Conservation (phyloP, 2,113 vertebrate species). For the Pavo muticus region DNA sequence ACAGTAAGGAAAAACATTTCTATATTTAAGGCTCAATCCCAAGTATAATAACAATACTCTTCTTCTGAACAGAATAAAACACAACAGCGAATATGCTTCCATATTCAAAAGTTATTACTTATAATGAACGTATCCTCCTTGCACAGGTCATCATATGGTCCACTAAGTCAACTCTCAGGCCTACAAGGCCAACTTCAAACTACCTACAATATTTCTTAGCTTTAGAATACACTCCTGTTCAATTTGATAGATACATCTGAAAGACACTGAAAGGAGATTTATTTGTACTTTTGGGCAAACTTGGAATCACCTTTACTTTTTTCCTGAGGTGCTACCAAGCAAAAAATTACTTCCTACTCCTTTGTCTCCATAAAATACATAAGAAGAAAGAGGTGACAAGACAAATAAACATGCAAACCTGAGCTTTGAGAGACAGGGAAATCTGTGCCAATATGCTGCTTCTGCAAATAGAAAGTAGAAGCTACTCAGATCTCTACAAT, state of each 20-base stretch:
- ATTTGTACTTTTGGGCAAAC: background rate
- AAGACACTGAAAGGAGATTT: background rate
- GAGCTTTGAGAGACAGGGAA: background rate
- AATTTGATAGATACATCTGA: background rate
- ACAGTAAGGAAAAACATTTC: background rate
- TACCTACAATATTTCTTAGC: background rate
- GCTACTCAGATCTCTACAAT: background rate
- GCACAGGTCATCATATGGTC: background rate
- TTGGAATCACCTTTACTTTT: background rate
- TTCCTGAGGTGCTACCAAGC: background rate
- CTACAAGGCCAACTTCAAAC: background rate
- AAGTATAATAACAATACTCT: background rate
- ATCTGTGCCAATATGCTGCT: background rate
- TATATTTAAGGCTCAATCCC: background rate
- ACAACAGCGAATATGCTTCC: background rate
- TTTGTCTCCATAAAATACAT: background rate
- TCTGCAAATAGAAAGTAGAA: constrained; percentile 32
- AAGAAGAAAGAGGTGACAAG: background rate
- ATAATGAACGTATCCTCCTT: background rate
- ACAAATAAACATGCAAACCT: background rate
- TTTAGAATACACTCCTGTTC: background rate
- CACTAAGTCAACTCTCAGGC: background rate
- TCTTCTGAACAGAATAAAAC: background rate
- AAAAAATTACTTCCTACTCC: background rate
- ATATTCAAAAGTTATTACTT: background rate